phyloP scores from a whole-genome alignment of 1,140 invertebrate species.

The Gonioctena quinquepunctata region DNA sequence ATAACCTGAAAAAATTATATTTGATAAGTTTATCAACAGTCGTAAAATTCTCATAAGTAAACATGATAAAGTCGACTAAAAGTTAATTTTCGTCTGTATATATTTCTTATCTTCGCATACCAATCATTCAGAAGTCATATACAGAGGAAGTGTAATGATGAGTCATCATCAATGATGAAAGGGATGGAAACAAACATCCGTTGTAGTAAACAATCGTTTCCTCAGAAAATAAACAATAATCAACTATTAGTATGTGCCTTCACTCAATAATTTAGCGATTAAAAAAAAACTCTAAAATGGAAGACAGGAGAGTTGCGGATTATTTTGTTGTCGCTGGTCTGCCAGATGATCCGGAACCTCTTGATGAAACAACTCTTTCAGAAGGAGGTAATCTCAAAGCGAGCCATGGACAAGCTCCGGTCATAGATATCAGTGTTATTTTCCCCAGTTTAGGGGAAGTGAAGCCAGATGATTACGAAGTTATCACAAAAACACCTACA shows the following conservation, averaged over 20 bases:
- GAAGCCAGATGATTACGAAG: slow-evolving; percentile 77
- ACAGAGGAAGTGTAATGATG: no score
- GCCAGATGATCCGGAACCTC: slow-evolving; percentile 75
- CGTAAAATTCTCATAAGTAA: neutral
- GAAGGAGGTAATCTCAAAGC: slow-evolving; percentile 81
- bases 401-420: slow-evolving; percentile 78
- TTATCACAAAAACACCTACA: slow-evolving; percentile 85
- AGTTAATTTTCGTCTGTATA: no score
- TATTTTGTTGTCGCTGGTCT: slow-evolving; percentile 98
- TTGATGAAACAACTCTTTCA: slow-evolving; percentile 79
- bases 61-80: neutral
- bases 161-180: neutral
- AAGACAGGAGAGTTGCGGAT: slow-evolving; percentile 82
- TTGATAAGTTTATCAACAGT: neutral
- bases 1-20: neutral
- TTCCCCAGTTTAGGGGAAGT: slow-evolving; percentile 87
- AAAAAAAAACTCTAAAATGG: slow-evolving; percentile 61
- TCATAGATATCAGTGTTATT: slow-evolving; percentile 91
- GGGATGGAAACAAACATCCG: neutral
- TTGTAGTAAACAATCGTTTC: neutral
- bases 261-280: neutral
- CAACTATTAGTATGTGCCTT: neutral
- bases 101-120: no score
- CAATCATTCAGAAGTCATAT: no score
- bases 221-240: neutral